Evolutionary conservation across 2,797 vertebrate species (phyloP).

Genomic region (Tinamus major): DNA sequence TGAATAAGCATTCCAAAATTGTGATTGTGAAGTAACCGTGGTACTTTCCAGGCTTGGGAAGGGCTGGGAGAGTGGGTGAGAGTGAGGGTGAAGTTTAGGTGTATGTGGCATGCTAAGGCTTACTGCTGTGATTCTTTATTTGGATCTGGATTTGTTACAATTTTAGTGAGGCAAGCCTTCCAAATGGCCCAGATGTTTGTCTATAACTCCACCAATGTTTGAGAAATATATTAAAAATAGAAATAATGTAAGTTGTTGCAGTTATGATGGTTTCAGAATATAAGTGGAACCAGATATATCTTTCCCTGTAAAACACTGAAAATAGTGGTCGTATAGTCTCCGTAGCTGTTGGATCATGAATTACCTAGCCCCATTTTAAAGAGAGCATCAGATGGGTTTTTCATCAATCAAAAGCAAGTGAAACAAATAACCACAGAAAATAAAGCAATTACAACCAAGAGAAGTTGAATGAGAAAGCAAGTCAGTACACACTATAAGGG

Average conservation of each 20-base stretch:
- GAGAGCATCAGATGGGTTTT: background rate
- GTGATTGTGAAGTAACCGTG: slow-evolving; percentile 32
- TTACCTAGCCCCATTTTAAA: background rate
- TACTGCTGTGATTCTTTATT: background rate
- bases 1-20: slow-evolving; percentile 69
- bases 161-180: background rate
- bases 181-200: background rate
- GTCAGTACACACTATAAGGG: background rate
- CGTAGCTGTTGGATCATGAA: background rate
- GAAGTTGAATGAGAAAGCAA: background rate
- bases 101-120: background rate
- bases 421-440: background rate
- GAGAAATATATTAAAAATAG: slow-evolving; percentile 15
- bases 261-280: background rate
- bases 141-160: background rate
- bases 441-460: background rate
- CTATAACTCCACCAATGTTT: background rate
- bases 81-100: background rate
- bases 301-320: background rate
- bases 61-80: background rate
- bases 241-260: background rate
- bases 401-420: background rate
- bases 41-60: background rate
- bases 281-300: background rate
- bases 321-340: background rate